Evolutionary conservation across 2,113 vertebrate genomes (phyloP).

Genomic region (Thunnus maccoyii): DNA sequence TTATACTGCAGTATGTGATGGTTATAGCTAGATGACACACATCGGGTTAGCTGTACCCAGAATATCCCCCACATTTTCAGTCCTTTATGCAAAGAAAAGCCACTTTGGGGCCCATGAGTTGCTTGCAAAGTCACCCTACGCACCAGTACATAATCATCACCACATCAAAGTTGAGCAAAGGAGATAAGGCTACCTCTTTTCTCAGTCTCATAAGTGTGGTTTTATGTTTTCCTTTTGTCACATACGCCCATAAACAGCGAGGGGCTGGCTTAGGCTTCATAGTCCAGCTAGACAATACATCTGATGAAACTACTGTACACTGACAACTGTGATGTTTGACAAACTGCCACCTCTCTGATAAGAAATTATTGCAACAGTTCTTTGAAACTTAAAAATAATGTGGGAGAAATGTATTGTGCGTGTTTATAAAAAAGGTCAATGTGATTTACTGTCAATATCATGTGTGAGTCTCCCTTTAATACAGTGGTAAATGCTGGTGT

Average conservation of each 20-base stretch:
- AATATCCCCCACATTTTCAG: background rate
- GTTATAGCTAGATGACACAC: conserved; percentile 34
- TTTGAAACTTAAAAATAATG: no score
- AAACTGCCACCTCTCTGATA: no score
- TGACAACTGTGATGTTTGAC: no score
- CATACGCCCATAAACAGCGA: background rate
- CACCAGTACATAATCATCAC: background rate
- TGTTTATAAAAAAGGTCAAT: background rate
- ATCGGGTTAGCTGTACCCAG: conserved; percentile 17
- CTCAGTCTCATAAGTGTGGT: background rate
- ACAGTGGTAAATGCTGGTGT: background rate
- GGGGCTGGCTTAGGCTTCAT: background rate
- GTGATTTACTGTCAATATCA: background rate
- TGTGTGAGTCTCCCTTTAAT: background rate
- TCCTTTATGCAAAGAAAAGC: background rate
- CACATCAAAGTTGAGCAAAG: conserved; percentile 15
- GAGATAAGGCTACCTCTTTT: background rate
- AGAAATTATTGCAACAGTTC: no score
- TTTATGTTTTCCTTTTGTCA: background rate
- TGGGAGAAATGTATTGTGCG: no score
- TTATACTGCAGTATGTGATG: conserved; percentile 37
- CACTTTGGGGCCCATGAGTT: background rate
- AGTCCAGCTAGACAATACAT: background rate
- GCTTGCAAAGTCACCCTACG: background rate
- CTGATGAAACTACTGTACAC: background rate